A percentile compares a stretch with the other conserved stretches of the same genome.
Evolutionary conservation across 2,113 vertebrate genomes (phyloP).

Genomic region (Gopherus flavomarginatus): DNA sequence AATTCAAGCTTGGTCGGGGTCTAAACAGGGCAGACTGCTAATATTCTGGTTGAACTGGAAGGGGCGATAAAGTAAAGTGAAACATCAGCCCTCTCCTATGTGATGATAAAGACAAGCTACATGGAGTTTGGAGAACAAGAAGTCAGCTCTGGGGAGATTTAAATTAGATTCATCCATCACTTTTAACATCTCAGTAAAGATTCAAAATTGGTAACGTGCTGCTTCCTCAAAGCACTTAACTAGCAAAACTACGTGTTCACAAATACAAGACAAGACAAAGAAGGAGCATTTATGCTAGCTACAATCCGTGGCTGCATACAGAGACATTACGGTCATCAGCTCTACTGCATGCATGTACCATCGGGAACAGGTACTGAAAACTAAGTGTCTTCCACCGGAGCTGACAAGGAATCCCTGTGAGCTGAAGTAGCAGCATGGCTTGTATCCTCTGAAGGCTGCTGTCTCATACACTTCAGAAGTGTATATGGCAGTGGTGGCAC

Average conservation of each 20-base stretch:
- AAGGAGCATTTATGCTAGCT: rapidly evolving
- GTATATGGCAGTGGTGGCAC: rapidly evolving
- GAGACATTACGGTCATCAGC: rapidly evolving
- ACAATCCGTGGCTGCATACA: neutral
- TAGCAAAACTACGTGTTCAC: neutral
- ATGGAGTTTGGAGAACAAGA: conserved; percentile 43
- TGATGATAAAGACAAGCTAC: conserved; percentile 61
- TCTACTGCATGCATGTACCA: rapidly evolving
- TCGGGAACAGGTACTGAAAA: rapidly evolving
- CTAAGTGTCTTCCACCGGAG: rapidly evolving
- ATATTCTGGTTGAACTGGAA: conserved; percentile 19
- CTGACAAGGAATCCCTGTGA: neutral
- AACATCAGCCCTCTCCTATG: conserved; percentile 55
- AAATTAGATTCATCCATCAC: conserved; percentile 71
- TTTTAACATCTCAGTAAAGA: conserved; percentile 38
- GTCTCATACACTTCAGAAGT: neutral
- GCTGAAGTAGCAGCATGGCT: neutral
- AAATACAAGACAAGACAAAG: neutral
- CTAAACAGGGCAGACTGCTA: neutral
- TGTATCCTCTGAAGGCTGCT: neutral
- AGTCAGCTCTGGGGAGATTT: conserved; percentile 63
- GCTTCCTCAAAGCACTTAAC: neutral
- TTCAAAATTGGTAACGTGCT: neutral
- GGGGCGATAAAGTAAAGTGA: conserved; percentile 57
- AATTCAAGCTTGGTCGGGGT: conserved; percentile 18